Evolutionary conservation across 2,888 invertebrate species (phyloP), one percentile per base, ranked within the genome.

Genomic region (Dione juno): DNA sequence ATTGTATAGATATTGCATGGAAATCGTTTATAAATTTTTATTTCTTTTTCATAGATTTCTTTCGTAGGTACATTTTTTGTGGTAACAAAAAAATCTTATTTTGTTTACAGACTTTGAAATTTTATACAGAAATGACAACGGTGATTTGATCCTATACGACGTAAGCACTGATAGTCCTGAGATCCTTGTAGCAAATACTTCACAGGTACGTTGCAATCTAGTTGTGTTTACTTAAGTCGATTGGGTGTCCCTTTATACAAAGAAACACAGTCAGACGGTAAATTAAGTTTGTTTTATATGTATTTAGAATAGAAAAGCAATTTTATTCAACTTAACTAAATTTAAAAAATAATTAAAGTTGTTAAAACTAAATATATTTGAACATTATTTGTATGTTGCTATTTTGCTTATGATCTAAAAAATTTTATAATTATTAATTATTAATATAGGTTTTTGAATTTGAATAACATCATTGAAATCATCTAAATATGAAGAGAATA

Each of bases 41-140:
- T n/a, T n/a, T n/a, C n/a, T n/a, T n/a, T n/a, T n/a, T n/a, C n/a
- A n/a, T n/a, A n/a, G n/a, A 28, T 28, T 28, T 5, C 28, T 5
- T 28, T 2, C 2, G 28, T 28, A n/a, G 28, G 28, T 5, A 28
- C 28, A 3, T 28, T 28, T 28, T 28, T 28, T 28, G 2, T 28
- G 5, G 5, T 28, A 28, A 28, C 5, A 28, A 28, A 28, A 28
- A 3, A 28, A 28, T 5, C 28, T 28, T 28, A 28, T 54, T 45
- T 45, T 45, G 7, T 13, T 94, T 94, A 37, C 93, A 96, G 96
- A 94, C 79, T 94, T 90, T 73, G 95, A 95, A 80, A 89, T 96
- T 72, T 84, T 96, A 74, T 96, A 94, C 85, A 94, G 94, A 69
- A 94, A 95, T 79, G 82, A 79, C 40, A 84, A 90, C 72, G 95